Percentiles rank a stretch among this genome's conserved stretches.
phyloP scores from a whole-genome alignment of 2,113 vertebrate genomes.

The Xiphias gladius region DNA sequence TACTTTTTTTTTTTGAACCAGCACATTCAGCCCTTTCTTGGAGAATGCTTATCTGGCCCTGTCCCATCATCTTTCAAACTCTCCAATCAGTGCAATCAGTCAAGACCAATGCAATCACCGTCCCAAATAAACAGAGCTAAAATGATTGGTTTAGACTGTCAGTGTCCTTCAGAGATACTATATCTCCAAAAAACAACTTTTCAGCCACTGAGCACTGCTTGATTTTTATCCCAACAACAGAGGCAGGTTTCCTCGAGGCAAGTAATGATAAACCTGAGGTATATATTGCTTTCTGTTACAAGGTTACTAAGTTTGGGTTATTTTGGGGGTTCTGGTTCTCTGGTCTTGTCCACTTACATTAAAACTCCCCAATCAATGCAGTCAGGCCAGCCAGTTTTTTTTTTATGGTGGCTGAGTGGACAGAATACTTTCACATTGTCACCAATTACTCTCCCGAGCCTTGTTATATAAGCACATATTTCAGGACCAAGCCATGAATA shows the following conservation, averaged over 20 bases:
- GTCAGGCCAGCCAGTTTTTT: background rate
- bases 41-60: constrained; percentile 38
- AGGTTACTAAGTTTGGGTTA: constrained; percentile 8
- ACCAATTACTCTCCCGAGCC: constrained; percentile 46
- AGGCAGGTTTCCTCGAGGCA: constrained; percentile 14
- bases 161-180: constrained; percentile 36
- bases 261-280: constrained; percentile 17
- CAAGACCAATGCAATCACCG: constrained; percentile 67
- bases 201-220: constrained; percentile 13
- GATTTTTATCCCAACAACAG: constrained; percentile 39
- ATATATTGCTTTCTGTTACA: background rate
- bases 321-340: constrained; percentile 26
- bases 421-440: constrained; percentile 17
- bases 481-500: constrained; percentile 14
- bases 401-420: constrained; percentile 3
- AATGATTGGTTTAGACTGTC: constrained; percentile 61
- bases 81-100: constrained; percentile 75
- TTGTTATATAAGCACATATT: constrained; percentile 38
- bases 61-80: constrained; percentile 54
- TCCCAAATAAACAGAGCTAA: constrained; percentile 54
- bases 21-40: constrained; percentile 2
- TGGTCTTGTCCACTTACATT: constrained; percentile 19
- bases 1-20: background rate
- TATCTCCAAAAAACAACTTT: constrained; percentile 12
- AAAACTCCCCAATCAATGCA: constrained; percentile 12